Base-by-base conservation (phyloP, 2,797 vertebrate species). In the Ctenosaura bakeri region DNA sequence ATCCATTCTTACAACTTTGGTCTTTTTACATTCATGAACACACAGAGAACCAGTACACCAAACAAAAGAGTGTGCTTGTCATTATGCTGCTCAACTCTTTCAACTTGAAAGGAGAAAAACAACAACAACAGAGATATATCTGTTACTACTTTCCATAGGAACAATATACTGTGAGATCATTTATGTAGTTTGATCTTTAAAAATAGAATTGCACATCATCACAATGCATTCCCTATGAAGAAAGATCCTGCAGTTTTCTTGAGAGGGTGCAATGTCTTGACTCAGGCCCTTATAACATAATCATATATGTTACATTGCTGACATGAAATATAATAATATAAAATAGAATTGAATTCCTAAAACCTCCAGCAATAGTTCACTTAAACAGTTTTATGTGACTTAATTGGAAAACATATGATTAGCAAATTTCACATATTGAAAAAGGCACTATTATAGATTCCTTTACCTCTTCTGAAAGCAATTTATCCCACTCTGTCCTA, bases 401-500 rank as follows among this genome's bases (percentile, higher is more conserved):
- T 64, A 50, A 12, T 50, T 29, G 50, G 52, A 32, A 76, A 73
- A 86, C 14, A 4, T 38, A 42, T 42, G 22, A 69, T 69, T 32
- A 32, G 3, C 66, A 69, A 32, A 69, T 32, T 29, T 66, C 24
- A 85, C 8, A 69, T 50, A 1, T 22, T 42, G 66, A 64, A 52
- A 32, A 73, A 66, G n/a, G 73, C 22, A 52, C 5, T 13, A 74
- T 38, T 62, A 10, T 13, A 52, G 18, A 74, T 83, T 38, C 32
- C 50, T 71, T 93, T 96, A 98, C 98, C 96, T 97, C 93, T 71
- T 98, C 96, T 0, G 95, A 95, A 90, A 98, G 96, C 83, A 98
- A 96, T 94, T 91, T 97, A 8, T 42, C 92, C 98, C 98, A 98
- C 66, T 98, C 98, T n/a, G 89, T 97, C 93, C 94, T 97, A 77